Evolutionary conservation across 2,888 invertebrate species (phyloP).

Genomic region (Meandrusa payeni): DNA sequence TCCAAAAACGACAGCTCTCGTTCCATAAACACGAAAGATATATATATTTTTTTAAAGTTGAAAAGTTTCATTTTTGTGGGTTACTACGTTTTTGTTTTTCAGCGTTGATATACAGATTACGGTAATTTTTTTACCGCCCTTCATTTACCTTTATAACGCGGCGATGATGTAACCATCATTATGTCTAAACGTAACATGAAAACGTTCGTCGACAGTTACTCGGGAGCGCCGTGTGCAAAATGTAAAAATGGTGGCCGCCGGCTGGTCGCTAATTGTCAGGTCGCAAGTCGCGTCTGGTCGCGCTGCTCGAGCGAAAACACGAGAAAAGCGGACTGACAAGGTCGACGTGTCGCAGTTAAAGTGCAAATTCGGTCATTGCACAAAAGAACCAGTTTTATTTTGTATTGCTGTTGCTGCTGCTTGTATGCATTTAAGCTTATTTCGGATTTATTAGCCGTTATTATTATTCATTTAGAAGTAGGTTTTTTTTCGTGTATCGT

Average conservation of each 20-base stretch:
- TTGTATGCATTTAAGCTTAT: too few relatives aligned
- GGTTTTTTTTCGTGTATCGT: too few relatives aligned
- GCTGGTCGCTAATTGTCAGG: conserved; percentile 23
- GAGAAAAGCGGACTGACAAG: conserved; percentile 14
- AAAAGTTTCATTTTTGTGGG: too few relatives aligned
- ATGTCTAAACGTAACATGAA: conserved; percentile 9
- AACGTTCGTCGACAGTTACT: background rate
- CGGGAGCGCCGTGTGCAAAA: conserved; percentile 33
- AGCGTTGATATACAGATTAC: too few relatives aligned
- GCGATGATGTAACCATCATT: conserved; percentile 1
- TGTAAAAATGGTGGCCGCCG: conserved; percentile 30
- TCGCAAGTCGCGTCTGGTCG: conserved; percentile 9
- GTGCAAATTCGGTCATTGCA: background rate
- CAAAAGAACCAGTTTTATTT: background rate
- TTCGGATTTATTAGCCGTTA: too few relatives aligned
- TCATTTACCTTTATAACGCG: background rate
- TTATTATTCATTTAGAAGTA: too few relatives aligned
- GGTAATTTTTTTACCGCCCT: background rate
- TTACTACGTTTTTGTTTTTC: too few relatives aligned
- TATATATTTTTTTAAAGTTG: too few relatives aligned
- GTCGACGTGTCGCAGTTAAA: conserved; percentile 1
- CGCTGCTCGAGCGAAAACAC: background rate
- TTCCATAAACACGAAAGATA: too few relatives aligned
- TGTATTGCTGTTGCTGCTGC: too few relatives aligned
- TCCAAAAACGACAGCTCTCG: too few relatives aligned